Evolutionary conservation across 2,113 vertebrate species (phyloP).

Genomic region (Nothobranchius furzeri): DNA sequence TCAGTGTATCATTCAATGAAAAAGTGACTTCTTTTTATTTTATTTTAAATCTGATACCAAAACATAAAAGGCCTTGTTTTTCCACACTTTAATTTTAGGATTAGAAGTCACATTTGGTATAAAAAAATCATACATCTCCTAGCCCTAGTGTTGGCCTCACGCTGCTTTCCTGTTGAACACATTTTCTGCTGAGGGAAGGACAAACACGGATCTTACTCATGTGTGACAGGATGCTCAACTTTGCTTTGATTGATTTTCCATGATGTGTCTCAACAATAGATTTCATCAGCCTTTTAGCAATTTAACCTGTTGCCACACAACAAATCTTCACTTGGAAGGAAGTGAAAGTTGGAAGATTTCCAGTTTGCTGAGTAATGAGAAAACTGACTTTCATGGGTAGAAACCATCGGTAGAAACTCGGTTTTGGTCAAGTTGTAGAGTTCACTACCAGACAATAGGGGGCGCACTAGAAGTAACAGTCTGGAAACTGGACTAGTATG

Average conservation of each 20-base stretch:
- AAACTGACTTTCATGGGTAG: background rate
- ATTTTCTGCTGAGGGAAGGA: slow-evolving; percentile 27
- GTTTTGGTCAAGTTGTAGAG: slow-evolving; percentile 2
- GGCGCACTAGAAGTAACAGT: background rate
- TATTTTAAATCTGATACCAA: too few species aligned
- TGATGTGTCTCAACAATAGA: slow-evolving; percentile 9
- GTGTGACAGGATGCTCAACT: background rate
- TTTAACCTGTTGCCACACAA: background rate
- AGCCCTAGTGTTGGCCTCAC: slow-evolving; percentile 26
- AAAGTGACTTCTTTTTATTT: too few species aligned
- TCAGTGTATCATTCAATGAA: too few species aligned
- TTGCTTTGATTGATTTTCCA: slow-evolving; percentile 10
- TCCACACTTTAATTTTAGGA: too few species aligned
- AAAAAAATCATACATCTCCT: too few species aligned
- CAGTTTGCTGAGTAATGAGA: slow-evolving; percentile 14
- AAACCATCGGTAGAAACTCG: too few species aligned
- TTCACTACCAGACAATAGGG: slow-evolving; percentile 35
- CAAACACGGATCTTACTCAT: slow-evolving; percentile 33
- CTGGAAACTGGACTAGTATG: too few species aligned
- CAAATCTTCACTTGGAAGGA: background rate
- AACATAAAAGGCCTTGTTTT: too few species aligned
- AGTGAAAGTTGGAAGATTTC: slow-evolving; percentile 1
- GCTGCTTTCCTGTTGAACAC: slow-evolving; percentile 31
- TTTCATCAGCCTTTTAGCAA: background rate
- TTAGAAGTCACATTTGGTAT: too few species aligned